phyloP scores from a whole-genome alignment of 1,140 invertebrate species.

The Metaphire vulgaris region DNA sequence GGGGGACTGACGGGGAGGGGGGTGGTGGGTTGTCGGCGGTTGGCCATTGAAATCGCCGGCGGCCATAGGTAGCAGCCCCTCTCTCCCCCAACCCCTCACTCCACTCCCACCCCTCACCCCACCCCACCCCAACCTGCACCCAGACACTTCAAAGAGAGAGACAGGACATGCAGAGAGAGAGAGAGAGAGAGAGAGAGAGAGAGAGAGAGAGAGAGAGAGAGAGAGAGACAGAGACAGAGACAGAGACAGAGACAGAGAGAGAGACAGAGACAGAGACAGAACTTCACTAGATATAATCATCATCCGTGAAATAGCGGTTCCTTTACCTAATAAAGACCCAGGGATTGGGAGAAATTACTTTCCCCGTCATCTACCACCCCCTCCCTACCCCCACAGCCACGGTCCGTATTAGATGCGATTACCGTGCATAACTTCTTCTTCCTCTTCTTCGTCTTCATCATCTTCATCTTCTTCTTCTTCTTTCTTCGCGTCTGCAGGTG shows the following conservation, averaged over 20 bases:
- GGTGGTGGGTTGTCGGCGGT: too few species aligned
- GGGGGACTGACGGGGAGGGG: too few species aligned
- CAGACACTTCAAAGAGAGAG: too few species aligned
- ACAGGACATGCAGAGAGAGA: too few species aligned
- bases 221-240: constrained; percentile 10
- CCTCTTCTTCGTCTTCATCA: not conserved
- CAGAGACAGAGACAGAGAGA: constrained; percentile 13
- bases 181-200: too few species aligned
- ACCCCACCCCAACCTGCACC: too few species aligned
- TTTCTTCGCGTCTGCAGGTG: not conserved
- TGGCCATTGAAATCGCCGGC: too few species aligned
- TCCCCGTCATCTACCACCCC: not conserved
- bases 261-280: constrained; percentile 5
- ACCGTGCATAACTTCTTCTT: not conserved
- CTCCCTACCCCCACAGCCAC: not conserved
- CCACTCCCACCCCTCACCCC: too few species aligned
- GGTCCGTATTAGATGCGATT: not conserved
- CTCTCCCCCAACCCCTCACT: too few species aligned
- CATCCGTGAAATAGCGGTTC: not conserved
- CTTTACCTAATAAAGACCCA: not conserved
- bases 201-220: too few species aligned
- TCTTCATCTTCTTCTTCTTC: not conserved
- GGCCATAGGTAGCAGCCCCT: too few species aligned
- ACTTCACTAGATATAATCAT: not conserved
- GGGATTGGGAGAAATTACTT: not conserved